Conservation (phyloP, 2,888 invertebrate genomes). For the Drosophila pseudotalamancana region DNA sequence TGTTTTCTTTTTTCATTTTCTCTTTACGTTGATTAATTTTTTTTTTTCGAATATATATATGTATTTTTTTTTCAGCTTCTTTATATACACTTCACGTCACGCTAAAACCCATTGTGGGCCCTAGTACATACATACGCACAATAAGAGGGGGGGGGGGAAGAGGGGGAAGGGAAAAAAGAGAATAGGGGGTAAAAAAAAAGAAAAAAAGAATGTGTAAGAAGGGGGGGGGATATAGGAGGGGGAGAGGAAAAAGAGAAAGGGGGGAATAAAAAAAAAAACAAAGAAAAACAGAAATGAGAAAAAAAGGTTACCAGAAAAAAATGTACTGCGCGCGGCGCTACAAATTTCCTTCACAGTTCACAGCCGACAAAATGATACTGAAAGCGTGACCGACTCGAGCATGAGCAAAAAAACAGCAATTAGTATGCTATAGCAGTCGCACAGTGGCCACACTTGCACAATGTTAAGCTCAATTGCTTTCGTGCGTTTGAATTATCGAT, state of each 20-base stretch:
- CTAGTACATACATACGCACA: constrained; percentile 32
- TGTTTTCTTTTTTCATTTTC: constrained; percentile 60
- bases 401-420: constrained; percentile 17
- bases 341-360: constrained; percentile 62
- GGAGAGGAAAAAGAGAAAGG: too few species aligned
- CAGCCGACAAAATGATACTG: constrained; percentile 66
- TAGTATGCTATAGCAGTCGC: not conserved
- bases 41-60: constrained; percentile 7
- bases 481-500: constrained; percentile 12
- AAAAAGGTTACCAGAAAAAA: constrained; percentile 76
- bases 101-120: constrained; percentile 58
- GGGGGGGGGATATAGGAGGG: too few species aligned
- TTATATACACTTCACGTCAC: constrained; percentile 74
- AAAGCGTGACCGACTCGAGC: constrained; percentile 51
- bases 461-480: constrained; percentile 12
- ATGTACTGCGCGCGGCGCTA: constrained; percentile 75
- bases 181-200: constrained; percentile 15
- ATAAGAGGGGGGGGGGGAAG: too few species aligned
- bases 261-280: constrained; percentile 30
- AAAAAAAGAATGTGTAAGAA: too few species aligned
- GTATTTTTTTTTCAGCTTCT: constrained; percentile 38
- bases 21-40: constrained; percentile 63
- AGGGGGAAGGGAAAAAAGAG: too few species aligned
- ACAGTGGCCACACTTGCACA: constrained; percentile 13
- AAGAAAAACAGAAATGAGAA: constrained; percentile 49